Conservation (phyloP, 2,888 invertebrate genomes). For the Temnothorax rugatulus region DNA sequence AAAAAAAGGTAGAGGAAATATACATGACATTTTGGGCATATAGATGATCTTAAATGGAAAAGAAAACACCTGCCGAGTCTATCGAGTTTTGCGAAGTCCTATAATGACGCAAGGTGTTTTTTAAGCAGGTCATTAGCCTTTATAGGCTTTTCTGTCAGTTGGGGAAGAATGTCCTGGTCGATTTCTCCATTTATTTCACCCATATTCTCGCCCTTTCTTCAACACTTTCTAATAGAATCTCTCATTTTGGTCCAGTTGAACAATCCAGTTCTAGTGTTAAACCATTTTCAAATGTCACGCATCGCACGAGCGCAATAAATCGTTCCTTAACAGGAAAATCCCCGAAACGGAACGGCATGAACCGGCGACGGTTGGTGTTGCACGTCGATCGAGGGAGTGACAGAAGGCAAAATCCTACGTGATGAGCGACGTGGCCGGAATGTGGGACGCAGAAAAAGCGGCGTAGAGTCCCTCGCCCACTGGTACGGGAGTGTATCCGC, state of each 20-base stretch:
- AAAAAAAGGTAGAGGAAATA: background rate
- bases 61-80: constrained; percentile 40
- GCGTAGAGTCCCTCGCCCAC: constrained; percentile 69
- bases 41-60: background rate
- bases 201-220: background rate
- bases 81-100: constrained; percentile 10
- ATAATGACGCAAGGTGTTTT: constrained; percentile 20
- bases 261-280: background rate
- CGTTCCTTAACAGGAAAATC: constrained; percentile 32
- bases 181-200: background rate
- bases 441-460: constrained; percentile 80
- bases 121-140: background rate
- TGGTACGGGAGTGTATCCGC: constrained; percentile 58
- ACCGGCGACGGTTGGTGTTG: constrained; percentile 62
- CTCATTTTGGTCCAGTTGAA: constrained; percentile 12
- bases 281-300: constrained; percentile 8
- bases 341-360: constrained; percentile 42
- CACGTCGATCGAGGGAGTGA: constrained; percentile 77
- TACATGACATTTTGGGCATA: background rate
- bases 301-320: background rate
- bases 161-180: background rate
- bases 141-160: constrained; percentile 8
- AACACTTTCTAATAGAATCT: background rate
- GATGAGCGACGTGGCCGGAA: constrained; percentile 81
- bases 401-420: constrained; percentile 80